Evolutionary conservation across 2,797 vertebrate species (phyloP), one percentile per base, ranked within the genome.

Genomic region (Eulemur albifrons): DNA sequence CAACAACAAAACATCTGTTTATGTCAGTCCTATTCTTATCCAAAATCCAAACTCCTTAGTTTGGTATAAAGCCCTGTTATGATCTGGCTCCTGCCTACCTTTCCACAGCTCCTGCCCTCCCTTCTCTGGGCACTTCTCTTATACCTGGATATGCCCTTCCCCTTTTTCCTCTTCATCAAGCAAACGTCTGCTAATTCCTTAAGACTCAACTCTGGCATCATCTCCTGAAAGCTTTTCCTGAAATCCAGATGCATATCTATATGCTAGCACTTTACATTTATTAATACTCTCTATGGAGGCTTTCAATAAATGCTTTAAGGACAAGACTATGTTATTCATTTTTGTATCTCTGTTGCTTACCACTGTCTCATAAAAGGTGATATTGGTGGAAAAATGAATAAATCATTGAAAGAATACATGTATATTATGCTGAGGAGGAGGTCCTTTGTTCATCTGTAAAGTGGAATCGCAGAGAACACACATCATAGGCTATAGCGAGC

Each of bases 131-230:
- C 32, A 35, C 57, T 38, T 87, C 63, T 63, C 77, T 84, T 27
- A 38, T 81, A n/a, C 61, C 32, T 54, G 10, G 3, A 48, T 82
- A 40, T 63, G 30, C 35, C 63, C 69, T 89, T 80, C 20, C 73
- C 38, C 40, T 79, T 30, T 11, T 65, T 93, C 45, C 38, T 87
- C 76, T 80, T 90, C 7, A 38, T 82, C 15, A n/a, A 76, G 35
- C 67, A 95, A 85, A 73, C 25, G n/a, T 35, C 30, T 95, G 50
- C 54, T 70, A 17, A 25, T 75, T 94, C 67, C 59, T 86, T 80
- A 96, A 95, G 81, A 59, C 61, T 94, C 54, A 50, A 63, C 32
- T 93, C 20, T 69, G 48, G 7, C 82, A 82, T 88, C 90, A 70
- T 88, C 52, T 69, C 30, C 45, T 81, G 52, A 94, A 88, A 96